A percentile compares a stretch with the other conserved stretches of the same genome.
Evolutionary conservation across 2,888 invertebrate species (phyloP).

Genomic region (Operophtera brumata): DNA sequence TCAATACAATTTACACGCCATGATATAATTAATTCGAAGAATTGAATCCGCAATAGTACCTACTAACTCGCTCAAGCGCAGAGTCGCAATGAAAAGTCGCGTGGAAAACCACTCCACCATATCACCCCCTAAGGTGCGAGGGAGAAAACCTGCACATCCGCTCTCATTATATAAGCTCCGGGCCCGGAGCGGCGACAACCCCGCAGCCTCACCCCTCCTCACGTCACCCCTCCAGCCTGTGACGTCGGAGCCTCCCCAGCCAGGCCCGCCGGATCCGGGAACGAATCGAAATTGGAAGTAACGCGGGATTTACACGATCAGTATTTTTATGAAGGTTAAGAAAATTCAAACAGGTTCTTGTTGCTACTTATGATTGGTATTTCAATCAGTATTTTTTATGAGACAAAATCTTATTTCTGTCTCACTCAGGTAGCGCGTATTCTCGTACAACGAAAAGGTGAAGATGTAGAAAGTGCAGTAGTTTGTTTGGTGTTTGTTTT

Average conservation of each 20-base stretch:
- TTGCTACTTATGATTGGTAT: too few relatives aligned
- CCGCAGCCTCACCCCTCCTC: conserved; percentile 27
- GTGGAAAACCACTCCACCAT: conserved; percentile 40
- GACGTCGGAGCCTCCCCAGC: conserved; percentile 32
- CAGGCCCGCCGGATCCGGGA: conserved; percentile 34
- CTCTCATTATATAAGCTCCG: conserved; percentile 79
- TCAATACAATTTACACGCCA: too few relatives aligned
- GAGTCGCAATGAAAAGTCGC: conserved; percentile 31
- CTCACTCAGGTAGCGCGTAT: too few relatives aligned
- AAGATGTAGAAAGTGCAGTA: too few relatives aligned
- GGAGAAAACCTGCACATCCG: conserved; percentile 66
- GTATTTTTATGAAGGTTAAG: conserved; percentile 15
- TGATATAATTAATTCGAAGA: too few relatives aligned
- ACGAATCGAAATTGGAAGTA: conserved; percentile 31
- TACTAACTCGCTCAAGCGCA: too few relatives aligned
- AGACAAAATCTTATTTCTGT: too few relatives aligned
- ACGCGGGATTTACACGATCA: conserved; percentile 24
- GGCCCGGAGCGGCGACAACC: conserved; percentile 66
- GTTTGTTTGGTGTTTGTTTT: too few relatives aligned
- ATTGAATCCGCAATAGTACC: too few relatives aligned
- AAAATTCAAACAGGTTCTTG: background rate
- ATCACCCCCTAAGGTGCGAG: conserved; percentile 55
- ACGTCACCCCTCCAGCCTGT: conserved; percentile 25
- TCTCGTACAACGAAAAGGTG: too few relatives aligned
- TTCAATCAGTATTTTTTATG: background rate